Percentiles rank a stretch among this genome's conserved stretches.
These are phyloP conservation scores for Cepaea nemoralis DNA, from an alignment of 1,140 invertebrate species.

Conservation along the genomic window DNA sequence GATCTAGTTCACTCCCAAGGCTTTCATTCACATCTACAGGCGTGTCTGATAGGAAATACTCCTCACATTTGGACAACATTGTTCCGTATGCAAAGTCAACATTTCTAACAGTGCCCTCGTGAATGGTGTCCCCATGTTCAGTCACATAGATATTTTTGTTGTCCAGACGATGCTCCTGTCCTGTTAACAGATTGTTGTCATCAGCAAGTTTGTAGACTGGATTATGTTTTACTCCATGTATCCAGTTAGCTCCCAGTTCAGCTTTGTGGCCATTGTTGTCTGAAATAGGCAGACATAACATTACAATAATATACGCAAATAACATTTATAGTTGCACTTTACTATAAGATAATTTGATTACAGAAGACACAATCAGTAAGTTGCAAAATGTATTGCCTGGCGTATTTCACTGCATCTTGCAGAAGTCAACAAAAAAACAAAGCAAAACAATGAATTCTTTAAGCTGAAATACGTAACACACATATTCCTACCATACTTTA, in stretches of 20 bases:
- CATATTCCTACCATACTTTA: no score
- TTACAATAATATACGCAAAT: no score
- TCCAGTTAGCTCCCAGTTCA: conserved; percentile 72
- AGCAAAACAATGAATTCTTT: no score
- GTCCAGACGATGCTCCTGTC: conserved; percentile 64
- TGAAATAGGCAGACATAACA: no score
- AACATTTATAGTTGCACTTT: no score
- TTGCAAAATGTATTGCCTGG: no score
- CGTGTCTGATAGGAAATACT: conserved; percentile 64
- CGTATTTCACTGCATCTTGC: no score
- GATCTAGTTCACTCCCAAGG: conserved; percentile 89
- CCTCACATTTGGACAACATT: conserved; percentile 68
- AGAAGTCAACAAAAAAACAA: no score
- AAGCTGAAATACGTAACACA: no score
- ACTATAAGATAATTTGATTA: no score
- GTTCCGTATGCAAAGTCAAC: conserved; percentile 68
- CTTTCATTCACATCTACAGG: conserved; percentile 75
- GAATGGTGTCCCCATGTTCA: conserved; percentile 62
- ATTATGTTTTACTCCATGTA: conserved; percentile 71
- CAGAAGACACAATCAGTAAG: no score
- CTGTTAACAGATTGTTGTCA: conserved; percentile 67
- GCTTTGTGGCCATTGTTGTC: conserved; percentile 59
- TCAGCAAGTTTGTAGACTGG: conserved; percentile 71
- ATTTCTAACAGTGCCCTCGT: conserved; percentile 63
- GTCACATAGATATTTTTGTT: conserved; percentile 62